Conservation (phyloP, 1,140 invertebrate species). For the Penaeus indicus region DNA sequence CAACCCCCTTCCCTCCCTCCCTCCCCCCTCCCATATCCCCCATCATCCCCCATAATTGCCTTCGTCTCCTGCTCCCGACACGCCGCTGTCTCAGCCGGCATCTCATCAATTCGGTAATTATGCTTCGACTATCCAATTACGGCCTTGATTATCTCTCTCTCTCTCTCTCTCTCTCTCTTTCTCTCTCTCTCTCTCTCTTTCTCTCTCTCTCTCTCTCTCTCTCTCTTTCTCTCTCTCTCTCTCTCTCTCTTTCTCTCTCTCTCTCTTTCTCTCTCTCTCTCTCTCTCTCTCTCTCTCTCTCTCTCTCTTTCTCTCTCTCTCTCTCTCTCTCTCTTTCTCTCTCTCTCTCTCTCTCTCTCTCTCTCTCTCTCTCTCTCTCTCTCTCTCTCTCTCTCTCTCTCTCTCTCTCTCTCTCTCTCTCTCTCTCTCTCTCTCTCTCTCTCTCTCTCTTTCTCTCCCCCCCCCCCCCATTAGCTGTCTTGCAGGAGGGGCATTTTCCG, state of each 20-base stretch:
- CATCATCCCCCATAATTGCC: too few relatives aligned
- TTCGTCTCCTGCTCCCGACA: too few relatives aligned
- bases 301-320: background rate
- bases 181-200: constrained; percentile 11
- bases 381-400: background rate
- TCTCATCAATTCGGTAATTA: too few relatives aligned
- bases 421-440: background rate
- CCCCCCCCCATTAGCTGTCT: background rate
- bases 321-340: background rate
- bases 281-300: background rate
- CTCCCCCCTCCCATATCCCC: too few relatives aligned
- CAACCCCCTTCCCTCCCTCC: too few relatives aligned
- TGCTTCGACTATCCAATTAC: background rate
- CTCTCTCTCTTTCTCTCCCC: background rate
- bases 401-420: background rate
- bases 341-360: background rate
- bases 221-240: constrained; percentile 8
- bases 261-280: background rate
- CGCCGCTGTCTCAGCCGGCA: too few relatives aligned
- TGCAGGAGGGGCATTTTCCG: too few relatives aligned
- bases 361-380: background rate
- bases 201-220: constrained; percentile 5
- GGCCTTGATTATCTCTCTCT: background rate
- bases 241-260: background rate
- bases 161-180: background rate